Conservation (phyloP, 2,113 vertebrate genomes). For the Neogale vison region DNA sequence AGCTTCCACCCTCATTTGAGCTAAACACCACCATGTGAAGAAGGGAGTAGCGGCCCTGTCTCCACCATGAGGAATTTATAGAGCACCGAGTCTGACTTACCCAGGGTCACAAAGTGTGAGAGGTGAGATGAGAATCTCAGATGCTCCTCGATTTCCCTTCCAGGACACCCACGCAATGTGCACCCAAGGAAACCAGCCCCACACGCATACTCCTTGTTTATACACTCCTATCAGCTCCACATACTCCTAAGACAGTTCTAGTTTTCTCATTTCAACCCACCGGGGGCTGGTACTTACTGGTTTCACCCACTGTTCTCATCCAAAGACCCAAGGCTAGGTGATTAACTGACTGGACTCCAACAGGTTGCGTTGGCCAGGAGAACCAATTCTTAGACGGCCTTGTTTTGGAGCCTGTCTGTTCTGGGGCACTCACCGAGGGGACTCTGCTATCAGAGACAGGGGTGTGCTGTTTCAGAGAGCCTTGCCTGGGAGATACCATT, state of each 20-base stretch:
- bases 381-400: constrained; percentile 76
- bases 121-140: background rate
- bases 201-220: background rate
- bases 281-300: constrained; percentile 76
- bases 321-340: constrained; percentile 58
- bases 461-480: constrained; percentile 82
- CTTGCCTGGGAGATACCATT: constrained; percentile 81
- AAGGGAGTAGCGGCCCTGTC: background rate
- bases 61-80: background rate
- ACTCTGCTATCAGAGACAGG: constrained; percentile 83
- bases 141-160: constrained; percentile 20
- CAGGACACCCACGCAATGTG: background rate
- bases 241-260: constrained; percentile 12
- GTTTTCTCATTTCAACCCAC: constrained; percentile 64
- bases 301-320: constrained; percentile 73
- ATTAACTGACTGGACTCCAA: constrained; percentile 58
- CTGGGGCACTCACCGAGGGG: constrained; percentile 80
- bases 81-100: background rate
- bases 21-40: background rate
- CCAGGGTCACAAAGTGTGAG: constrained; percentile 25
- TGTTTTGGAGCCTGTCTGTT: constrained; percentile 77
- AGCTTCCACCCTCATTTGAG: constrained; percentile 9
- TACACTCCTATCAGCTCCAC: background rate
- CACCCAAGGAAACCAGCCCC: constrained; percentile 14
- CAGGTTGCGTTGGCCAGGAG: constrained; percentile 54